Evolutionary conservation across 2,888 invertebrate species (phyloP).

Genomic region (Phlogophora meticulosa): DNA sequence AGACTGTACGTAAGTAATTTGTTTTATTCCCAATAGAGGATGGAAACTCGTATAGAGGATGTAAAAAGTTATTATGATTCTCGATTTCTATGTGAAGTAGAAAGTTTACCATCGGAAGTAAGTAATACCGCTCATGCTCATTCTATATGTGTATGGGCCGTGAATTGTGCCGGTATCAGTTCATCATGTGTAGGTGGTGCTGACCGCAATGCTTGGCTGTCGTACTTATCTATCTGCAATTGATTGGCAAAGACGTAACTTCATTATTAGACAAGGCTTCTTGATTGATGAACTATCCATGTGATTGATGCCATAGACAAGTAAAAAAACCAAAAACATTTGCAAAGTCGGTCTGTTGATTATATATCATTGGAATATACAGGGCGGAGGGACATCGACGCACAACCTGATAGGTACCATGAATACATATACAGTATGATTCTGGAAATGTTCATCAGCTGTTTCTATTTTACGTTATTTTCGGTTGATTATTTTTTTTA

Average conservation of each 20-base stretch:
- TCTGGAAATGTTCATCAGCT: no score
- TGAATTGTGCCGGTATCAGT: slow-evolving; percentile 48
- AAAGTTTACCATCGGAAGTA: slow-evolving; percentile 58
- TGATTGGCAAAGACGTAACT: slow-evolving; percentile 19
- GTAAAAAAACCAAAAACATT: neutral
- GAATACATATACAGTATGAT: no score
- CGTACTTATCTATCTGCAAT: slow-evolving; percentile 39
- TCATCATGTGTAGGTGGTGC: slow-evolving; percentile 27
- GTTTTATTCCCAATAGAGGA: slow-evolving; percentile 9
- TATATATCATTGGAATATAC: no score
- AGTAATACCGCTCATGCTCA: slow-evolving; percentile 53
- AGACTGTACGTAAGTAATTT: neutral
- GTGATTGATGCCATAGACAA: neutral
- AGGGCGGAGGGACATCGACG: no score
- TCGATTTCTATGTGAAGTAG: slow-evolving; percentile 58
- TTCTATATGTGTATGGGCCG: slow-evolving; percentile 56
- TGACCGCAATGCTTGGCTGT: slow-evolving; percentile 53
- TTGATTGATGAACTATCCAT: neutral
- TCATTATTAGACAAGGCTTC: neutral
- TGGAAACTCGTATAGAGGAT: slow-evolving; percentile 39
- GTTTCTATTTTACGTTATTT: no score
- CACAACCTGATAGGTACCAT: no score
- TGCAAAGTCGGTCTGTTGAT: neutral
- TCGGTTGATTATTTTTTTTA: no score
- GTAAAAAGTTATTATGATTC: slow-evolving; percentile 36